A percentile compares a stretch with the other conserved stretches of the same genome.
phyloP scores from a whole-genome alignment of 2,797 vertebrate genomes.

The Sebastolobus alascanus region DNA sequence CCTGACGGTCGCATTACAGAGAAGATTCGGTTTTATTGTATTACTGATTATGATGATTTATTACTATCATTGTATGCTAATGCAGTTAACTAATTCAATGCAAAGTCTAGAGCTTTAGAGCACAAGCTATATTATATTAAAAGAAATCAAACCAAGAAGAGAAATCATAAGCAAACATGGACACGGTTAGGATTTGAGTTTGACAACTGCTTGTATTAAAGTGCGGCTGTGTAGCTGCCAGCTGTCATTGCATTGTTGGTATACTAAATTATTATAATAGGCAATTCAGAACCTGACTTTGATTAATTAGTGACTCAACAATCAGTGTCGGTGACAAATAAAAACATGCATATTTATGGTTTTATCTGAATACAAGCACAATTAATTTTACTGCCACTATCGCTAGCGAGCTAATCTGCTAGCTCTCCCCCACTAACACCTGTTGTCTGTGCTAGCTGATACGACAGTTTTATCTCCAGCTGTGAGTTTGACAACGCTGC shows the following conservation, averaged over 20 bases:
- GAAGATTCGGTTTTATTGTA: background rate
- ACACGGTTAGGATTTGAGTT: background rate
- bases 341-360: background rate
- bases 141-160: background rate
- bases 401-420: background rate
- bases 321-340: constrained; percentile 9
- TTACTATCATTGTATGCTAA: background rate
- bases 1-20: background rate
- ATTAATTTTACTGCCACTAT: background rate
- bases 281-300: background rate
- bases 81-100: background rate
- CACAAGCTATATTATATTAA: background rate
- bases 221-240: background rate
- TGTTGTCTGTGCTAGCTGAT: background rate
- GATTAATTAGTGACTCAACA: constrained; percentile 10
- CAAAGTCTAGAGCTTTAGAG: background rate
- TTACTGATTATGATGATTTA: background rate
- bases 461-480: too few relatives aligned
- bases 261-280: background rate
- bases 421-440: background rate
- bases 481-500: background rate
- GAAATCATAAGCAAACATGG: background rate
- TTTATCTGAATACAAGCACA: background rate
- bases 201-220: background rate
- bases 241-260: background rate